These are phyloP conservation scores for Gymnarchus niloticus DNA, from an alignment of 2,113 vertebrate genomes.

Conservation along the genomic window DNA sequence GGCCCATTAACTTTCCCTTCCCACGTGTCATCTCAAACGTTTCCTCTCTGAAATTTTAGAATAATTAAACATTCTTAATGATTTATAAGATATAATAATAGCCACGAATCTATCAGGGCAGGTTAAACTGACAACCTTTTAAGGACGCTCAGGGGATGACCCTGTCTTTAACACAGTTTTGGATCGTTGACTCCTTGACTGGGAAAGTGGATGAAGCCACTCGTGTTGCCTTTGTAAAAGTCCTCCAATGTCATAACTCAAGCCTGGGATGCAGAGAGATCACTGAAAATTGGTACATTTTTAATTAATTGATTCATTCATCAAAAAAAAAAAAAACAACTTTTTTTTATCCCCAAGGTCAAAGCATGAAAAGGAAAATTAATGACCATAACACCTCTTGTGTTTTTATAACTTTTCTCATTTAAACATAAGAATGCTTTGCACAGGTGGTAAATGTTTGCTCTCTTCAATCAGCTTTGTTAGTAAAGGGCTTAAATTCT, in stretches of 20 bases:
- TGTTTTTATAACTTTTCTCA: neutral
- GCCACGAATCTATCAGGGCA: constrained; percentile 68
- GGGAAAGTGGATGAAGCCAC: constrained; percentile 43
- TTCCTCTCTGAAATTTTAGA: constrained; percentile 67
- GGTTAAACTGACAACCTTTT: constrained; percentile 69
- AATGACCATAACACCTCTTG: neutral
- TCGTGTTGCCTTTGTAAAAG: constrained; percentile 17
- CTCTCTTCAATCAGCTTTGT: neutral
- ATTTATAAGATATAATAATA: constrained; percentile 78
- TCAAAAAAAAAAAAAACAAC: neutral
- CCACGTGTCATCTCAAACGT: constrained; percentile 69
- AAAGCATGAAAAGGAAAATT: neutral
- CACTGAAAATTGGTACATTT: neutral
- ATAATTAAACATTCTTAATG: constrained; percentile 79
- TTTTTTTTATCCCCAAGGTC: neutral
- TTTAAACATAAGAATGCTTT: neutral
- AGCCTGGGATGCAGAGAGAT: neutral
- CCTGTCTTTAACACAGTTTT: constrained; percentile 70
- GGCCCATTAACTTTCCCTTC: constrained; percentile 73
- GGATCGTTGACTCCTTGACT: constrained; percentile 63
- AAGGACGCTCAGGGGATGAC: constrained; percentile 65
- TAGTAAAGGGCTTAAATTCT: constrained; percentile 7
- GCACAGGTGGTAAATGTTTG: neutral
- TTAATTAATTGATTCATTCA: constrained; percentile 4
- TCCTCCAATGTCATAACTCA: constrained; percentile 21